Base-by-base conservation (phyloP, 2,888 invertebrate species). In the Aleiodes leptofemur region DNA sequence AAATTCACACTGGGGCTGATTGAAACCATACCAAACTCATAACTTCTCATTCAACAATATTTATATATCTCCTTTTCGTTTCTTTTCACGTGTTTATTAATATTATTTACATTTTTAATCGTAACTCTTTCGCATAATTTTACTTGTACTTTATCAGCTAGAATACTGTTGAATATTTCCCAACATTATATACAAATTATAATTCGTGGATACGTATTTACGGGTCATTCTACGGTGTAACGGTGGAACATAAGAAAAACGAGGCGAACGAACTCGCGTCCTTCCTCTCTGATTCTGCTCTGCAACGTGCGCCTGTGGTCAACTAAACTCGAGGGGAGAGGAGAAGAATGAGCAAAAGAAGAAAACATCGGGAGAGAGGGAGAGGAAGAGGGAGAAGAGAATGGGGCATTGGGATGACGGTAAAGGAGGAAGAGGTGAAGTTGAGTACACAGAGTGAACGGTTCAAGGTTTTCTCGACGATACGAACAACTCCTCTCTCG, bases 191-290 rank as follows among this genome's bases (percentile, higher is more conserved):
- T 48, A 64, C 48, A 64, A 64, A 64, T 53, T 68, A 68, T 71
- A 72, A 76, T 75, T 68, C 56, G 76, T 77, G 34, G 74, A 73
- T 77, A 9, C 64, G 34, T 73, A 69, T 57, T 68, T 66, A 73
- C 59, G 29, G 55, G 78, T 72, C 38, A 56, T 48, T 72, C 50
- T n/a, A 64, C 38, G 50, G 23, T 53, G 69, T 72, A 61, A 68
- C 48, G 70, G 69, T 34, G 51, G 51, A 61, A 51, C 73, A 76
- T 76, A 76, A 73, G 61, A 59, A 73, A 72, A 70, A 74, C 69
- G 80, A 79, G 80, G 81, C 80, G 78, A 83, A 83, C 78, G 80
- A 82, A 81, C 79, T 75, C 69, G 59, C 78, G 72, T 76, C 79
- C 77, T 77, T 78, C 76, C 64, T 69, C 74, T 71, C 59, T 61